Evolutionary conservation across 2,113 vertebrate genomes (phyloP).

Genomic region (Leucopsar rothschildi): DNA sequence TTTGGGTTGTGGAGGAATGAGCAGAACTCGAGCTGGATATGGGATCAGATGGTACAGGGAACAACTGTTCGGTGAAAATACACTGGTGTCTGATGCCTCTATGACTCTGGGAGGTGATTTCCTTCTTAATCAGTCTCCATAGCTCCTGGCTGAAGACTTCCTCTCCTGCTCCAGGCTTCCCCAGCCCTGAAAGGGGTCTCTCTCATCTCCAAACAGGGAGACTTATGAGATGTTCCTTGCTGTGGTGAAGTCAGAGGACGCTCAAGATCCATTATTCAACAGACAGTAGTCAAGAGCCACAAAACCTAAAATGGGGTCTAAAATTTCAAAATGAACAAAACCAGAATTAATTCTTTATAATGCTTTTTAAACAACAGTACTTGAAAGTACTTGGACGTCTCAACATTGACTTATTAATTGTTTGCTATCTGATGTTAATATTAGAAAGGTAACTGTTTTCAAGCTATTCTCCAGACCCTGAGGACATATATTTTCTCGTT

Average conservation of each 20-base stretch:
- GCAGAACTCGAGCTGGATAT: not conserved
- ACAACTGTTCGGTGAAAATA: not conserved
- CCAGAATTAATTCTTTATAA: not conserved
- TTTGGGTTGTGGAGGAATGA: not conserved
- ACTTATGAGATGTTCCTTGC: not conserved
- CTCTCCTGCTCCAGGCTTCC: not conserved
- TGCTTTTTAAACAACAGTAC: not conserved
- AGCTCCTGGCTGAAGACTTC: not conserved
- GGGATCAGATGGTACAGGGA: not conserved
- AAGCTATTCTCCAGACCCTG: not conserved
- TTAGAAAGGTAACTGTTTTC: not conserved
- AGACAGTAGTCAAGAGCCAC: not conserved
- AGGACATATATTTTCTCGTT: not conserved
- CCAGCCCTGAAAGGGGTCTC: not conserved
- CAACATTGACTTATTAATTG: not conserved
- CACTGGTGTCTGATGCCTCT: not conserved
- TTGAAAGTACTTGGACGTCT: not conserved
- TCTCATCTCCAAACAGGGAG: accelerated
- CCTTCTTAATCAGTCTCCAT: accelerated
- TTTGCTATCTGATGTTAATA: not conserved
- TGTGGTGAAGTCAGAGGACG: not conserved
- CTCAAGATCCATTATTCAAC: not conserved
- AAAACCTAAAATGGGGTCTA: not conserved
- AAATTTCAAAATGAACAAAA: not conserved
- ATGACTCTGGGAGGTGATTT: not conserved